These are phyloP conservation scores for Diplolepis rosae DNA, from an alignment of 2,888 invertebrate species.

Conservation along the genomic window DNA sequence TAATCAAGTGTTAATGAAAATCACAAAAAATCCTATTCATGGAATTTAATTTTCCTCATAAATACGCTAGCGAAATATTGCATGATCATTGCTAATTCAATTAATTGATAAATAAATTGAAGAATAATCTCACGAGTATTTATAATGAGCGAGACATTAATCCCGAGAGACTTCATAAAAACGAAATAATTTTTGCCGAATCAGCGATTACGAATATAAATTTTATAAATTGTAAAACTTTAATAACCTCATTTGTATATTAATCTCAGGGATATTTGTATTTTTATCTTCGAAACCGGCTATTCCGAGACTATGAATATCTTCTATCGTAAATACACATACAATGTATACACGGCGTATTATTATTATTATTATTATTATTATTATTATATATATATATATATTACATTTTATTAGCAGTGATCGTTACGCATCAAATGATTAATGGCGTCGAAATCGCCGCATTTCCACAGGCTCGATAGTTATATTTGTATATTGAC, in stretches of 20 bases:
- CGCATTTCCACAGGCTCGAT: slow-evolving; percentile 44
- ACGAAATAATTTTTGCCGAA: not conserved
- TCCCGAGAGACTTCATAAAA: not conserved
- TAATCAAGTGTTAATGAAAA: not conserved
- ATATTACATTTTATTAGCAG: slow-evolving; percentile 25
- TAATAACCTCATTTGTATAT: slow-evolving; percentile 13
- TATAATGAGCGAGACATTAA: not conserved
- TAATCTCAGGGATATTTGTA: not conserved
- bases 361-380: too few relatives aligned
- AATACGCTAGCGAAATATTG: not conserved
- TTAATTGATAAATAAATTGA: not conserved
- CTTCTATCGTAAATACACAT: slow-evolving; percentile 10
- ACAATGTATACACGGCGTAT: slow-evolving; percentile 20
- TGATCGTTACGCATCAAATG: slow-evolving; percentile 34
- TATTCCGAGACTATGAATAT: slow-evolving; percentile 9
- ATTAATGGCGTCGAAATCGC: slow-evolving; percentile 38
- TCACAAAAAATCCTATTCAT: not conserved
- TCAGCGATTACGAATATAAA: not conserved
- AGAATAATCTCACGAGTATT: not conserved
- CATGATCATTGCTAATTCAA: not conserved
- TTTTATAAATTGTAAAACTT: slow-evolving; percentile 13
- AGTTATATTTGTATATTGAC: slow-evolving; percentile 58
- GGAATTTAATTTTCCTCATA: not conserved
- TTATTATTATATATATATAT: not conserved
- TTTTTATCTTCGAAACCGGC: slow-evolving; percentile 17